A percentile compares a stretch with the other conserved stretches of the same genome.
These are phyloP conservation scores for Acanthococcus lagerstroemiae DNA, from an alignment of 2,888 invertebrate species.

Conservation along the genomic window DNA sequence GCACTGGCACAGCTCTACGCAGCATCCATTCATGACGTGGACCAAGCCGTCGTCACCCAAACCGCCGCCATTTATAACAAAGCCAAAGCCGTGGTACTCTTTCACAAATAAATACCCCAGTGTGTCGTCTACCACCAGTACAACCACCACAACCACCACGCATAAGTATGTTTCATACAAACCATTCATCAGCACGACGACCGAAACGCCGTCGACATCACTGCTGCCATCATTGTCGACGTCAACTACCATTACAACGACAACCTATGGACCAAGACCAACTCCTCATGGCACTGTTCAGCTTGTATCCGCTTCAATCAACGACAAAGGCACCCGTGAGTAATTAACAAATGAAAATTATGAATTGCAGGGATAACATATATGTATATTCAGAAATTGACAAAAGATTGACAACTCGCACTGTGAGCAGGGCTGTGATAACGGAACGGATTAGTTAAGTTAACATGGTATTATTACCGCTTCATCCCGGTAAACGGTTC, in stretches of 20 bases:
- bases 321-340: constrained; percentile 23
- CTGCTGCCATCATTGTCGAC: constrained; percentile 27
- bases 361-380: not conserved
- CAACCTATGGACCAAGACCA: constrained; percentile 37
- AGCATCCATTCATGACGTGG: constrained; percentile 14
- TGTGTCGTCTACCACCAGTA: constrained; percentile 33
- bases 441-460: too few species aligned
- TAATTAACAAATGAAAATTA: not conserved
- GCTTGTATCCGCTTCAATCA: constrained; percentile 12
- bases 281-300: not conserved
- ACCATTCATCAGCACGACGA: constrained; percentile 39
- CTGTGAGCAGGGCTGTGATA: too few species aligned
- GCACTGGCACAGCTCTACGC: constrained; percentile 23
- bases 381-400: too few species aligned
- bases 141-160: constrained; percentile 20
- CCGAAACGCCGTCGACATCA: constrained; percentile 34
- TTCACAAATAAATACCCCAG: constrained; percentile 34
- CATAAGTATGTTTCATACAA: constrained; percentile 34
- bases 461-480: too few species aligned
- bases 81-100: constrained; percentile 29
- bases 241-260: constrained; percentile 38
- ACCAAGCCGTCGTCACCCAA: constrained; percentile 15
- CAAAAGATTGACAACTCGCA: too few species aligned
- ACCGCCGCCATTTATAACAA: constrained; percentile 30
- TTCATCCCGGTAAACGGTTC: too few species aligned